phyloP scores from a whole-genome alignment of 2,888 invertebrate species.

The Latrodectus elegans region DNA sequence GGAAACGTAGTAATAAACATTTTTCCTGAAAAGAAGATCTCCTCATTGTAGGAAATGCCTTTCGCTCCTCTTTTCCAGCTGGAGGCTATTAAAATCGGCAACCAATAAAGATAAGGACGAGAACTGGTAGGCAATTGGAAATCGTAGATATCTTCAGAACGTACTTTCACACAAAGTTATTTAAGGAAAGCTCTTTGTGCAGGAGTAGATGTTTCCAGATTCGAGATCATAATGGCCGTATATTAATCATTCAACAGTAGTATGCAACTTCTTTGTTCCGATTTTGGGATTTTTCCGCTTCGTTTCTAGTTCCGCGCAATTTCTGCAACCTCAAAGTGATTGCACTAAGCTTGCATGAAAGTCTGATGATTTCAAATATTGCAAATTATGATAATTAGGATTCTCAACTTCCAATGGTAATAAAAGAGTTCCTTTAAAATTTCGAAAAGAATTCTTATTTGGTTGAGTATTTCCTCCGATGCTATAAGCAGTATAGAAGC shows the following conservation, averaged over 20 bases:
- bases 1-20: slow-evolving; percentile 21
- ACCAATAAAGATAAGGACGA: slow-evolving; percentile 37
- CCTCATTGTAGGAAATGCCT: background rate
- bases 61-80: background rate
- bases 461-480: no score
- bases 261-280: no score
- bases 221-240: slow-evolving; percentile 10
- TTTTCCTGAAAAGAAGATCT: slow-evolving; percentile 18
- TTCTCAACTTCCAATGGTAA: no score
- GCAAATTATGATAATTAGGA: no score
- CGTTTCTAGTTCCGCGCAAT: no score
- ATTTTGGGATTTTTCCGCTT: no score
- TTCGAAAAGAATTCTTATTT: no score
- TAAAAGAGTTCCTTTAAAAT: no score
- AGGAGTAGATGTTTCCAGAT: background rate
- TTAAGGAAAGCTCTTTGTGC: slow-evolving; percentile 4
- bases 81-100: slow-evolving; percentile 23
- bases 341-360: no score
- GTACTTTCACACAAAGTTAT: background rate
- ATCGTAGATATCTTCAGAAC: background rate
- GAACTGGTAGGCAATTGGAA: background rate
- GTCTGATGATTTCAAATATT: no score
- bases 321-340: no score
- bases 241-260: slow-evolving; percentile 22
- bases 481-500: no score